phyloP scores from a whole-genome alignment of 2,113 vertebrate species.

The Gadus chalcogrammus region DNA sequence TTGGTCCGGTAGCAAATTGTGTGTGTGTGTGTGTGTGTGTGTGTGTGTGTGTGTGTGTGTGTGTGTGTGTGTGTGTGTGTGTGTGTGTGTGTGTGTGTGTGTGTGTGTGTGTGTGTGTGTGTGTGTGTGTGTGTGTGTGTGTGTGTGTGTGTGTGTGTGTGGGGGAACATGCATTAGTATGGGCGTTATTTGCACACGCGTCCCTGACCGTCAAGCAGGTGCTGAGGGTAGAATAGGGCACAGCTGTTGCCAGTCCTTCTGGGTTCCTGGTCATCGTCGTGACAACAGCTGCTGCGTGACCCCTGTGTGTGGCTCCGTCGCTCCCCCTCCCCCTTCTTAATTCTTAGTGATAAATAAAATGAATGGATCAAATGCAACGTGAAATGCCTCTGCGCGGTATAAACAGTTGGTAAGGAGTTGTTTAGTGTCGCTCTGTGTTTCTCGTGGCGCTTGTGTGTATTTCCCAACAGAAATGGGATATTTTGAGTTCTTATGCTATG shows the following conservation, averaged over 20 bases:
- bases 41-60: not conserved
- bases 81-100: not conserved
- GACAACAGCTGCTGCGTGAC: constrained; percentile 66
- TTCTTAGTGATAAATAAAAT: constrained; percentile 2
- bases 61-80: not conserved
- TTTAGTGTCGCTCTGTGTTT: too few species aligned
- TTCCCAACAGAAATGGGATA: too few species aligned
- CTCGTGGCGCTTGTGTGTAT: too few species aligned
- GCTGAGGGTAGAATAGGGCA: constrained; percentile 38
- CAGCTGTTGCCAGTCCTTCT: constrained; percentile 61
- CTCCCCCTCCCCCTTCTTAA: constrained; percentile 32
- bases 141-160: constrained; percentile 1
- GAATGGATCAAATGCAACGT: not conserved
- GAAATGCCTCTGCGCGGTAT: too few species aligned
- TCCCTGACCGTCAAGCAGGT: constrained; percentile 43
- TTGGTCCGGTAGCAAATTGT: not conserved
- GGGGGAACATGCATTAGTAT: constrained; percentile 6
- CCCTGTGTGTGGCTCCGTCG: constrained; percentile 28
- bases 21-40: not conserved
- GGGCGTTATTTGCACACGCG: not conserved
- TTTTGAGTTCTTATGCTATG: too few species aligned
- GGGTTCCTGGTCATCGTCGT: constrained; percentile 57
- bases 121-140: not conserved
- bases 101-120: not conserved
- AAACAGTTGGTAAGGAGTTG: too few species aligned